A percentile compares a stretch with the other conserved stretches of the same genome.
Evolutionary conservation across 2,888 invertebrate genomes (phyloP).

Genomic region (Hirtodrosophila cameraria): DNA sequence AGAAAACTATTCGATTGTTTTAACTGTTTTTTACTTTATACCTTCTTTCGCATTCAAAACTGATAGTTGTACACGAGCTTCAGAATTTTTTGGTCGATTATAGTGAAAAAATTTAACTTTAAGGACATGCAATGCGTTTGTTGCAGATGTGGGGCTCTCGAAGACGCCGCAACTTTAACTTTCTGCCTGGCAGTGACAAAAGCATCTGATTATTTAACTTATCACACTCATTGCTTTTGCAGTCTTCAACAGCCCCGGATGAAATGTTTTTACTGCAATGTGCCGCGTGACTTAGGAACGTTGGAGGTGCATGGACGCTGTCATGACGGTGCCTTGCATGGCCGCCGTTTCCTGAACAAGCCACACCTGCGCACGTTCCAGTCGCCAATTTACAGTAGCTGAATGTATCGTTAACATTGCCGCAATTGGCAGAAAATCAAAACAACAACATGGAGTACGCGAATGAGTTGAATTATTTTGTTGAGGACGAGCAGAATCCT

Average conservation of each 20-base stretch:
- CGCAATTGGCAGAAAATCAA: background rate
- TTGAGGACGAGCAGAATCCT: background rate
- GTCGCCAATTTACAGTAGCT: background rate
- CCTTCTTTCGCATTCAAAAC: too few relatives aligned
- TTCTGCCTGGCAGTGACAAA: conserved; percentile 2
- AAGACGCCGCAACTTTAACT: background rate
- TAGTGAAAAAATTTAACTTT: too few relatives aligned
- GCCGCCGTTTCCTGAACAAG: conserved; percentile 43
- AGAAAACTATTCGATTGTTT: too few relatives aligned
- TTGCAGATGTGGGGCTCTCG: conserved; percentile 20
- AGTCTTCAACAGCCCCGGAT: conserved; percentile 32
- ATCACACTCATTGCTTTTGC: conserved; percentile 39
- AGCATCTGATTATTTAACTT: background rate
- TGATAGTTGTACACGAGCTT: too few relatives aligned
- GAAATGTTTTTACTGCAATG: conserved; percentile 43
- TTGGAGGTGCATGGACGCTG: conserved; percentile 22
- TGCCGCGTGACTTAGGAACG: conserved; percentile 4
- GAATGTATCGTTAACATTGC: background rate
- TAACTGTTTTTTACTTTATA: too few relatives aligned
- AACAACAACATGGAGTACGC: too few relatives aligned
- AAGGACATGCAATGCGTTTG: conserved; percentile 21
- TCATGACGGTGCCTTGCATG: conserved; percentile 14
- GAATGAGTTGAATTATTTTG: too few relatives aligned
- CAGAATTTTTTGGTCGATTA: too few relatives aligned
- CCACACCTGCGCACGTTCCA: background rate